Conservation (phyloP, 2,797 vertebrate genomes). For the Peromyscus nudipes region DNA sequence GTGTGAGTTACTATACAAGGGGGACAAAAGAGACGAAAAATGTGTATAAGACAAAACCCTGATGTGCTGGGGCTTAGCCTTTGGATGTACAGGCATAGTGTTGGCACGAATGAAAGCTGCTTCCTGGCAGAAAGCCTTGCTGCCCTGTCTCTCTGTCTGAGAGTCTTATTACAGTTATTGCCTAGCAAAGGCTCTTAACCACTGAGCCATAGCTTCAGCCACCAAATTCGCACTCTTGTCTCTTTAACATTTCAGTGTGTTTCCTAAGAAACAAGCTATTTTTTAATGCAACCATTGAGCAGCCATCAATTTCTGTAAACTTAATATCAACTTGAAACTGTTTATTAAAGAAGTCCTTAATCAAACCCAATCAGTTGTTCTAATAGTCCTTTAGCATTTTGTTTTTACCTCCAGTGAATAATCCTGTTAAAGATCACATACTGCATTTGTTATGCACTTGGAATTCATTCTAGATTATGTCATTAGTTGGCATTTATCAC, state of each 20-base stretch:
- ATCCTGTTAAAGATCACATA: slow-evolving; percentile 39
- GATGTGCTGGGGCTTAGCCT: not conserved
- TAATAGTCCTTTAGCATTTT: not conserved
- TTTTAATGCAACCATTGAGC: not conserved
- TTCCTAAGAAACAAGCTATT: not conserved
- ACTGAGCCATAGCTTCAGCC: not conserved
- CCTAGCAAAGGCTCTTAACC: not conserved
- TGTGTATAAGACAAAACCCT: not conserved
- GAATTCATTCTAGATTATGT: slow-evolving; percentile 21
- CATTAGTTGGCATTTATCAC: not conserved
- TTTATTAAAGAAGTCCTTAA: slow-evolving; percentile 26
- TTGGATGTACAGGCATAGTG: not conserved
- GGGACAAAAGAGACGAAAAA: not conserved
- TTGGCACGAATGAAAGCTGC: not conserved
- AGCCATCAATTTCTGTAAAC: slow-evolving; percentile 38
- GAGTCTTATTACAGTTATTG: not conserved
- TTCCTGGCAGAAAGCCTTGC: not conserved
- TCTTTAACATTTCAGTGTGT: slow-evolving; percentile 9
- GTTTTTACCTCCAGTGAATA: not conserved
- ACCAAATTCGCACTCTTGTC: not conserved
- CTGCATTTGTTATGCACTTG: not conserved
- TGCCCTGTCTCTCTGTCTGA: not conserved
- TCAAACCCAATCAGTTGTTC: slow-evolving; percentile 6
- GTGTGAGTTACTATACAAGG: not conserved
- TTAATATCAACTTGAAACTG: not conserved